Percentiles rank a stretch among this genome's conserved stretches.
Conservation (phyloP, 2,113 vertebrate genomes). For the Merops nubicus region DNA sequence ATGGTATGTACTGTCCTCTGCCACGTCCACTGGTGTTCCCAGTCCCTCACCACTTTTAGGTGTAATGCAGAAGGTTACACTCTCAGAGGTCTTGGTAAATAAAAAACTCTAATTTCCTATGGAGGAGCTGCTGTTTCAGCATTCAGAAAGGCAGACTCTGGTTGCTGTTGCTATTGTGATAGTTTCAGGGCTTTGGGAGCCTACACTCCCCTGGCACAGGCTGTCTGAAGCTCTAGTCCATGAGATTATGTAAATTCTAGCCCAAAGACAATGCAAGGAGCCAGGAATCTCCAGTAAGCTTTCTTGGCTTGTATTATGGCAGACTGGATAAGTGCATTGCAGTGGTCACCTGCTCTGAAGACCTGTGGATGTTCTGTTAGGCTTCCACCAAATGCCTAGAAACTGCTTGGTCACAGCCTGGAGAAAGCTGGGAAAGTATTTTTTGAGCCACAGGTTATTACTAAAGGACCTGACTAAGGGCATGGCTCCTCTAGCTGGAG, state of each 20-base stretch:
- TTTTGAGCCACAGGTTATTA: neutral
- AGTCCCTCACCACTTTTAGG: neutral
- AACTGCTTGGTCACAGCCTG: neutral
- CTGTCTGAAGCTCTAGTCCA: neutral
- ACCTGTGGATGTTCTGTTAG: neutral
- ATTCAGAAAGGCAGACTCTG: neutral
- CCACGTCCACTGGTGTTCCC: neutral
- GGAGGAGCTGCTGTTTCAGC: neutral
- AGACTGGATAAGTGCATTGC: neutral
- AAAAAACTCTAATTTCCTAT: neutral
- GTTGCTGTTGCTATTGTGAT: neutral
- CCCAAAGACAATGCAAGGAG: neutral
- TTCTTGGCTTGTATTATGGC: neutral
- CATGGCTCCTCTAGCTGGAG: neutral
- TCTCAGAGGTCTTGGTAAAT: neutral
- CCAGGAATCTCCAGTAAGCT: neutral
- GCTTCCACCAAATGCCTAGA: neutral
- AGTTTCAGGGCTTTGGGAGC: neutral
- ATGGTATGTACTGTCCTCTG: neutral
- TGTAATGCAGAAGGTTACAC: neutral
- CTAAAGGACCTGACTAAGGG: neutral
- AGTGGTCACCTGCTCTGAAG: neutral
- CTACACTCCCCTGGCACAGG: neutral
- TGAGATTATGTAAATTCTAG: neutral
- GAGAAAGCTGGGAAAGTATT: neutral